Evolutionary conservation across 2,888 invertebrate species (phyloP).

Genomic region (Drosophila macrospina): DNA sequence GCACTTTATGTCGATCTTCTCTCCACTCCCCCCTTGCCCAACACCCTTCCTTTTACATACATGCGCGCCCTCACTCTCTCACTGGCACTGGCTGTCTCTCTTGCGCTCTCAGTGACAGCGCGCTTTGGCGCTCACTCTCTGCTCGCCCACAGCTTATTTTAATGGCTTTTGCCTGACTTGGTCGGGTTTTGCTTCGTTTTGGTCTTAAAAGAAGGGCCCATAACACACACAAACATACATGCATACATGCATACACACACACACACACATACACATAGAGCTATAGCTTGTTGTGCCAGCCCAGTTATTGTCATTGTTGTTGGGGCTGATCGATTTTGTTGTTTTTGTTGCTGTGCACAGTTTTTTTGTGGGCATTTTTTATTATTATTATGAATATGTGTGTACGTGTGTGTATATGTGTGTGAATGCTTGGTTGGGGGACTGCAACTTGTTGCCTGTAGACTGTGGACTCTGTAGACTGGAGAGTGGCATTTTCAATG

Average conservation of each 20-base stretch:
- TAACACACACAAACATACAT: slow-evolving; percentile 35
- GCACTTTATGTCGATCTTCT: slow-evolving; percentile 59
- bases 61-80: slow-evolving; percentile 2
- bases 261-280: slow-evolving; percentile 12
- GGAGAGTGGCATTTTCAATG: slow-evolving; percentile 62
- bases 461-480: slow-evolving; percentile 30
- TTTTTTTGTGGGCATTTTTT: slow-evolving; percentile 45
- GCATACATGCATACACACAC: slow-evolving; percentile 10
- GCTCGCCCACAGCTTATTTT: slow-evolving; percentile 72
- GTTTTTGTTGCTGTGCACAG: slow-evolving; percentile 55
- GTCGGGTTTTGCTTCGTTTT: slow-evolving; percentile 64
- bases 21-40: not conserved
- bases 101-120: slow-evolving; percentile 33
- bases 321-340: slow-evolving; percentile 54
- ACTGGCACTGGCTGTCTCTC: slow-evolving; percentile 29
- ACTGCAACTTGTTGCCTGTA: slow-evolving; percentile 71
- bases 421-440: slow-evolving; percentile 37
- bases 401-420: slow-evolving; percentile 28
- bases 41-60: not conserved
- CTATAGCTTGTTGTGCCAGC: slow-evolving; percentile 47
- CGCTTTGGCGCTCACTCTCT: slow-evolving; percentile 23
- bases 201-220: slow-evolving; percentile 72
- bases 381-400: slow-evolving; percentile 44
- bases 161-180: slow-evolving; percentile 73
- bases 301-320: slow-evolving; percentile 62